Conservation (phyloP, 2,888 invertebrate species). For the Tenodera sinensis region DNA sequence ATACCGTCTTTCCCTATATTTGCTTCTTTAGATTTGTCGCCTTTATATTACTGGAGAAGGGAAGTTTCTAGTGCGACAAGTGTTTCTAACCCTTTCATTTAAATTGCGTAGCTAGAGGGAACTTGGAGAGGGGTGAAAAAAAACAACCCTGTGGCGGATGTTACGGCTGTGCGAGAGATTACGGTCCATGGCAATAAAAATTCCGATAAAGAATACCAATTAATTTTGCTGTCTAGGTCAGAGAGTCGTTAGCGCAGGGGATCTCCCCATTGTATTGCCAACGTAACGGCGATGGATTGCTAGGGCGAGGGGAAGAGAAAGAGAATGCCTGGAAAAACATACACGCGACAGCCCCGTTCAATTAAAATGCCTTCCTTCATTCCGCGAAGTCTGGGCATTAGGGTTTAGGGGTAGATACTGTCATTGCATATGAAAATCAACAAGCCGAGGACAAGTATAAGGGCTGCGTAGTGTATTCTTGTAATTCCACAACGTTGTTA, state of each 20-base stretch:
- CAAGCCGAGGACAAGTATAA: not conserved
- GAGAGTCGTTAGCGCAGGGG: constrained; percentile 3
- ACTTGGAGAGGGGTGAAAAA: not conserved
- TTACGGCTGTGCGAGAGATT: not conserved
- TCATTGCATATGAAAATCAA: constrained; percentile 3
- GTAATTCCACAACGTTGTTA: not conserved
- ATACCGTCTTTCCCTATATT: too few species aligned
- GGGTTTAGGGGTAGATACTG: not conserved
- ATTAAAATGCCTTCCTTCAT: constrained; percentile 29
- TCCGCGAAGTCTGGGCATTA: constrained; percentile 12
- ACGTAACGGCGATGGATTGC: not conserved
- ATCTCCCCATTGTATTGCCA: constrained; percentile 23
- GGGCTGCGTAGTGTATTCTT: not conserved
- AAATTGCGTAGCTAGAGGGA: not conserved
- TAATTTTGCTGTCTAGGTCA: constrained; percentile 24
- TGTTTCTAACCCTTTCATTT: not conserved
- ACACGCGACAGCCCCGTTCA: constrained; percentile 21
- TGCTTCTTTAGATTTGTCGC: not conserved
- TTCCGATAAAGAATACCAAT: constrained; percentile 28
- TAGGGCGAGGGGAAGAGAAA: not conserved
- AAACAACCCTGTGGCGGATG: not conserved
- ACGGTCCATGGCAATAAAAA: constrained; percentile 21
- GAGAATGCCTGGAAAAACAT: not conserved
- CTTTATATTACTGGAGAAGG: not conserved
- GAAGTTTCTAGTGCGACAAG: not conserved